Evolutionary conservation across 2,797 vertebrate species (phyloP).

Genomic region (Coranthus polyacanthus): DNA sequence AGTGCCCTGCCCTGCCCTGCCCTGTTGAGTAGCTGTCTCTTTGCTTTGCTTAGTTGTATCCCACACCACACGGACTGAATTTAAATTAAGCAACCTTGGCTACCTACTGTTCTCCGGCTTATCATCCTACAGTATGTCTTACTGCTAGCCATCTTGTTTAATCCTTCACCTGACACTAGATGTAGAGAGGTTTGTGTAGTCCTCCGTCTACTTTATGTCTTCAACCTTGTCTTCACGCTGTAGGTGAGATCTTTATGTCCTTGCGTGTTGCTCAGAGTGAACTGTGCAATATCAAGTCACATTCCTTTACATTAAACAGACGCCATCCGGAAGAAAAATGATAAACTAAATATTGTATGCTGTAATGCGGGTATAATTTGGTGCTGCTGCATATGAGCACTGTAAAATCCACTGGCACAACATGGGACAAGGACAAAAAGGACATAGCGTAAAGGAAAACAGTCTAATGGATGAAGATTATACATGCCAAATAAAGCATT

Average conservation of each 20-base stretch:
- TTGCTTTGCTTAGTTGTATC: conserved; percentile 22
- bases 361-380: conserved; percentile 3
- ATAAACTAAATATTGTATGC: background rate
- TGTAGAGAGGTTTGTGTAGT: conserved; percentile 15
- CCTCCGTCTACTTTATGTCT: conserved; percentile 16
- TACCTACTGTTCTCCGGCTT: conserved; percentile 17
- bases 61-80: conserved; percentile 25
- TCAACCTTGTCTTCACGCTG: background rate
- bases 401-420: conserved; percentile 4
- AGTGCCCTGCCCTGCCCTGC: conserved; percentile 6
- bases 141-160: conserved; percentile 12
- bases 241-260: conserved; percentile 6
- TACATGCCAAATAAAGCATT: conserved; percentile 1
- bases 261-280: conserved; percentile 17
- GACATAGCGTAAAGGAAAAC: conserved; percentile 28
- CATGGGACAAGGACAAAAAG: conserved; percentile 51
- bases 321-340: background rate
- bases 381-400: conserved; percentile 6
- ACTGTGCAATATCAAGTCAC: conserved; percentile 2
- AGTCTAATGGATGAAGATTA: background rate
- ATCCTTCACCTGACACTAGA: conserved; percentile 26
- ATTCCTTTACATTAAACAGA: conserved; percentile 6
- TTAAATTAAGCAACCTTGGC: conserved; percentile 40
- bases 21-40: conserved; percentile 25
- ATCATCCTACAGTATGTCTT: conserved; percentile 14